A percentile compares a stretch with the other conserved stretches of the same genome.
Conservation (phyloP, 1,140 invertebrate species). For the Achatina immaculata region DNA sequence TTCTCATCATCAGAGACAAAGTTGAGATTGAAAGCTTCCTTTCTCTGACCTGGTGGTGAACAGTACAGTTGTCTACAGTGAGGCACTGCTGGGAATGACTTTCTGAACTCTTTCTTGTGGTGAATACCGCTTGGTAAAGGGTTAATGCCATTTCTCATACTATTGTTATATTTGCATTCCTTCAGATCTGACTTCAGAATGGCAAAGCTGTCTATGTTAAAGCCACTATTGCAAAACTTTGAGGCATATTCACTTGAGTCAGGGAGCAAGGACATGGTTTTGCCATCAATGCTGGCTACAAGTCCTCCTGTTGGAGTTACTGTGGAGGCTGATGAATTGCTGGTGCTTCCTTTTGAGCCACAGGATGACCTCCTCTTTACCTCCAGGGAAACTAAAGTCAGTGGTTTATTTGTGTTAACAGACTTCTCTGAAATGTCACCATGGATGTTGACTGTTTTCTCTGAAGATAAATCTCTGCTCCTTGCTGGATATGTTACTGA, state of each 20-base stretch:
- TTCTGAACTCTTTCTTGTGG: constrained; percentile 10
- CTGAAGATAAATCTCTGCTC: constrained; percentile 44
- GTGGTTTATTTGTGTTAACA: neutral
- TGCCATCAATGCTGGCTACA: constrained; percentile 63
- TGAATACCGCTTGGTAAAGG: neutral
- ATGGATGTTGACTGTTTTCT: constrained; percentile 23
- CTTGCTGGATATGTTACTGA: constrained; percentile 44
- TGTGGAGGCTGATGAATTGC: neutral
- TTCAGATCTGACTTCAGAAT: neutral
- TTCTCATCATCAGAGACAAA: constrained; percentile 58
- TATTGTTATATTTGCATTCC: neutral
- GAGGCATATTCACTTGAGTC: neutral
- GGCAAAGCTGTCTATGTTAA: neutral
- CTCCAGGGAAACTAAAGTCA: neutral
- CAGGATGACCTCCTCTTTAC: neutral
- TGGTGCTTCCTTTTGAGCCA: neutral
- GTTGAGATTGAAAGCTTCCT: constrained; percentile 35
- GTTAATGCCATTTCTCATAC: neutral
- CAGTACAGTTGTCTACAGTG: neutral
- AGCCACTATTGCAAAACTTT: neutral
- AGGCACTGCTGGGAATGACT: constrained; percentile 33
- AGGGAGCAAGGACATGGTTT: constrained; percentile 62
- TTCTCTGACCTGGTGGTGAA: constrained; percentile 15
- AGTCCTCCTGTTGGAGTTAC: constrained; percentile 41
- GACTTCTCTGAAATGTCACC: constrained; percentile 18